Base-by-base conservation (phyloP, 2,113 vertebrate species). In the Rhagologus leucostigma region DNA sequence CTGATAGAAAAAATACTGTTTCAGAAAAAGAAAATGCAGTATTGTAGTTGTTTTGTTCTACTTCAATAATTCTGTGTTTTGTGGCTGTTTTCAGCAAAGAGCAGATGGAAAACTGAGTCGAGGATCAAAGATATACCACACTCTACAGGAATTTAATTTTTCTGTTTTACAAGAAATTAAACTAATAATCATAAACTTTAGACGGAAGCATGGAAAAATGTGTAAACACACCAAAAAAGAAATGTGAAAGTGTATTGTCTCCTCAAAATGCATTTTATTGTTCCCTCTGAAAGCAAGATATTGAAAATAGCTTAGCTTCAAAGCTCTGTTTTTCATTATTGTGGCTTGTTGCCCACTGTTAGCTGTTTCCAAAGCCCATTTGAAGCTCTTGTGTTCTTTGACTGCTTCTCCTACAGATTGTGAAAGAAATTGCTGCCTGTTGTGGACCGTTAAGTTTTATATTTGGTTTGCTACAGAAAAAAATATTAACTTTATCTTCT, bases 281-380 rank as follows among this genome's bases (percentile, higher is more conserved):
- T 87, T 92, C 60, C 49, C 37, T 88, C 79, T 86, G 82, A 97
- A 95, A 94, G 21, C n/a, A 76, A 95, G 69, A 55, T 83, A 57
- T 23, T 78, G 71, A 78, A 92, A 90, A 52, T 73, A 70, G 37
- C 63, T 95, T 82, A 80, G 64, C 33, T 50, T 62, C 64, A 90
- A 90, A 90, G n/a, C 39, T 83, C 37, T 96, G 65, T 14, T 97
- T 97, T 95, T 96, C 80, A 89, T 95, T 95, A 90, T 86, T 95
- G 88, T 91, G 83, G 47, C 33, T 84, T 92, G 56, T 78, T 96
- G 77, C 52, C 46, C 60, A 60, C 37, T 52, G 65, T 84, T 82
- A 87, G 35, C 57, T 87, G 24, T 73, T 78, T 95, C 63, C 39
- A 83, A 96, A 93, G 70, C 18, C n/a, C 64, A 16, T 90, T 93